Base-by-base conservation (phyloP, 2,888 invertebrate genomes). In the Gastracanthus pulcherrimus region DNA sequence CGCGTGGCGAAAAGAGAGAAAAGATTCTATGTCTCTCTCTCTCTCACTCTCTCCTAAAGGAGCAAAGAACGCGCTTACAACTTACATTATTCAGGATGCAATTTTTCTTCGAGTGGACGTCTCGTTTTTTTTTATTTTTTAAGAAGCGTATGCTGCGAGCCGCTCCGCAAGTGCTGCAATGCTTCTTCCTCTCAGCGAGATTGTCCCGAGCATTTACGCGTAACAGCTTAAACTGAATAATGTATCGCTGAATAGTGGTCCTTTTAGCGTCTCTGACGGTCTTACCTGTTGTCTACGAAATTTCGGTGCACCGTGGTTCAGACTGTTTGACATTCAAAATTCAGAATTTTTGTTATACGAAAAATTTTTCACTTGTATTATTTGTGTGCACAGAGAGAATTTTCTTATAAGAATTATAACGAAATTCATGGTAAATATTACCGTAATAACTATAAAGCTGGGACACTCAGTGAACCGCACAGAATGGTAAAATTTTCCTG, bases 1-100 rank as follows among this genome's bases (percentile, higher is more conserved):
- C n/a, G n/a, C n/a, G n/a, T n/a, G n/a, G n/a, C n/a, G n/a, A n/a
- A n/a, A n/a, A n/a, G n/a, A n/a, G n/a, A n/a, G n/a, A n/a, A n/a
- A n/a, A 51, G 51, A 6, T 23, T 55, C 6, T 9, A 23, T 7
- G 48, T 51, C 19, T 48, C 19, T 48, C 19, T 19, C 34, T 41
- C 1, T 34, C 31, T 45, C n/a, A n/a, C n/a, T n/a, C n/a, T n/a
- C n/a, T 13, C 16, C 19, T 0, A 38, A 62, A 62, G 16, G 6
- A 60, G n/a, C n/a, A 75, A 62, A 70, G 71, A 9, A 19, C 19
- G 13, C 41, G 66, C 9, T 23, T n/a, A n/a, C n/a, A n/a, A 69
- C 48, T 67, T 80, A 48, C 80, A 75, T 80, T 80, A 74, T 80
- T 80, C 80, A 80, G 41, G 58, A 7, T 31, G 55, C 69, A 74